Evolutionary conservation across 2,113 vertebrate species (phyloP).

Genomic region (Scalopus aquaticus): DNA sequence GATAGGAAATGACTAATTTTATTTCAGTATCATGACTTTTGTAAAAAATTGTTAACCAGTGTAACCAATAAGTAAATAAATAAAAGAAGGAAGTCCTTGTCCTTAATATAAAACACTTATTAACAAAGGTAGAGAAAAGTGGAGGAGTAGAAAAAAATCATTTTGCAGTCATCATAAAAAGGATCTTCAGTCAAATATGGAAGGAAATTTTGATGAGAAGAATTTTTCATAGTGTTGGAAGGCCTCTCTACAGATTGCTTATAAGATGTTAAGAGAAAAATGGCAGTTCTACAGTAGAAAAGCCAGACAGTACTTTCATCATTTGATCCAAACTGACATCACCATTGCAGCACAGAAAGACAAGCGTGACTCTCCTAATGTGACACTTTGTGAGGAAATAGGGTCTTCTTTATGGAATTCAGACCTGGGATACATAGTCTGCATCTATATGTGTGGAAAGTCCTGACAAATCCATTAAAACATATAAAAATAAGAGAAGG

Average conservation of each 20-base stretch:
- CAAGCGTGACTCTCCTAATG: not conserved
- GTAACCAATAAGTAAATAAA: not conserved
- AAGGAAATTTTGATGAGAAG: not conserved
- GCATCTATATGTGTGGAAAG: not conserved
- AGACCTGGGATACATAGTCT: not conserved
- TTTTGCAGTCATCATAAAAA: not conserved
- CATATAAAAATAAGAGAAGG: not conserved
- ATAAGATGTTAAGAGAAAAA: not conserved
- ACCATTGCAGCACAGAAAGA: not conserved
- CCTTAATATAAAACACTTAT: not conserved
- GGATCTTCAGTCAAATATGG: not conserved
- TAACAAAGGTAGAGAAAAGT: not conserved
- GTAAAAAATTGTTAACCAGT: too few relatives aligned
- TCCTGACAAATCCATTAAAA: not conserved
- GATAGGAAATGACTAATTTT: too few relatives aligned
- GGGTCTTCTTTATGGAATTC: not conserved
- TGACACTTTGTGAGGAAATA: not conserved
- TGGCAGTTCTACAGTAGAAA: not conserved
- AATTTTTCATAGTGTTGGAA: not conserved
- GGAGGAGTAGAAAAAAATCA: not conserved
- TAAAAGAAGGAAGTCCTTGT: not conserved
- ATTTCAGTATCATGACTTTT: too few relatives aligned
- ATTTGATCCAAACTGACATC: not conserved
- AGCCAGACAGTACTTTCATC: not conserved
- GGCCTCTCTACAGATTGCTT: not conserved